These are phyloP conservation scores for Cynaeus angustus DNA, from an alignment of 2,888 invertebrate species.

Conservation along the genomic window DNA sequence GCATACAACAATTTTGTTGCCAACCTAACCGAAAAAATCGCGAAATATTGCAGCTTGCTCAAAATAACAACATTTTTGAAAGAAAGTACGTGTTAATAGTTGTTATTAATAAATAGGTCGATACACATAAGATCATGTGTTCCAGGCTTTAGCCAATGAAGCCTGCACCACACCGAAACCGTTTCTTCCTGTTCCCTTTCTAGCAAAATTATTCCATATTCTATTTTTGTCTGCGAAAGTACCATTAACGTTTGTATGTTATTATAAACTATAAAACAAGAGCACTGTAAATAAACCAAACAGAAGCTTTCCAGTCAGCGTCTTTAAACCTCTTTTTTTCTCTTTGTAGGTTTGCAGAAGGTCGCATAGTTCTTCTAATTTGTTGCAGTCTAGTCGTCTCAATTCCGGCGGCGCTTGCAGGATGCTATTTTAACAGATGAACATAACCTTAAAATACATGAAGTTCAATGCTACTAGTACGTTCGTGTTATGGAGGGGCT, in stretches of 20 bases:
- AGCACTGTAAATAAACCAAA: not conserved
- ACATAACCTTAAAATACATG: constrained; percentile 51
- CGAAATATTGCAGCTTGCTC: too few species aligned
- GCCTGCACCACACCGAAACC: too few species aligned
- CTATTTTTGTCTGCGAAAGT: constrained; percentile 15
- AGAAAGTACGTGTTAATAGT: too few species aligned
- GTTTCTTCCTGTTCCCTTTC: too few species aligned
- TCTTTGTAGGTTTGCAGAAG: not conserved
- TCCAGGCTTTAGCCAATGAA: too few species aligned
- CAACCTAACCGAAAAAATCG: too few species aligned
- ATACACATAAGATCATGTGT: too few species aligned
- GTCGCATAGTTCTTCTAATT: constrained; percentile 22
- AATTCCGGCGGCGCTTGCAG: constrained; percentile 28
- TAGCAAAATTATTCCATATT: not conserved
- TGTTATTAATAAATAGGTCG: too few species aligned
- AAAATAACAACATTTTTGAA: too few species aligned
- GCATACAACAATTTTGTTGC: too few species aligned
- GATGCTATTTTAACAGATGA: constrained; percentile 46
- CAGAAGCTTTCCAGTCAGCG: not conserved
- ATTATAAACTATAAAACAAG: not conserved
- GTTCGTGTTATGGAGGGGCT: constrained; percentile 60
- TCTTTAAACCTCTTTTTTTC: not conserved
- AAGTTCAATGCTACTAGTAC: constrained; percentile 60
- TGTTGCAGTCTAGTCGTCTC: constrained; percentile 12
- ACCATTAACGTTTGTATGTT: not conserved